These are phyloP conservation scores for Rhabdomys pumilio DNA, from an alignment of 2,797 vertebrate species.

Conservation along the genomic window DNA sequence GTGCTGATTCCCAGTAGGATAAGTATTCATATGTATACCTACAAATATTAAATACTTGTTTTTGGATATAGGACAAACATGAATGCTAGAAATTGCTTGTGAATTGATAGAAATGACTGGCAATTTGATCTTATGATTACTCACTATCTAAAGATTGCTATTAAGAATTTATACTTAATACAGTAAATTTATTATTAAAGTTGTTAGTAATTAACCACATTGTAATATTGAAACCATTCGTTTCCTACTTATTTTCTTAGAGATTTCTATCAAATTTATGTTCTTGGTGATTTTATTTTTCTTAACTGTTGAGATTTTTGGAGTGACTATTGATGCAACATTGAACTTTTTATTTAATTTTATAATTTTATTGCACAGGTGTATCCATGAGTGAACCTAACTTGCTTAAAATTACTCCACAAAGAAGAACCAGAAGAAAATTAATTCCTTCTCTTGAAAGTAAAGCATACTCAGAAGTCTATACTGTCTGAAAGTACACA, in stretches of 20 bases:
- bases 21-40: neutral
- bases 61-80: constrained; percentile 10
- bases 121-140: constrained; percentile 59
- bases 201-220: constrained; percentile 9
- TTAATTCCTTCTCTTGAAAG: constrained; percentile 89
- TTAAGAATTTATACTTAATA: constrained; percentile 45
- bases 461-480: constrained; percentile 52
- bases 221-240: neutral
- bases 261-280: constrained; percentile 49
- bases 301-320: neutral
- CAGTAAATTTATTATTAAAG: constrained; percentile 8
- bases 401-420: constrained; percentile 73
- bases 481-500: constrained; percentile 49
- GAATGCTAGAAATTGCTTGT: constrained; percentile 43
- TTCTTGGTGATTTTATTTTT: neutral
- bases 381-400: constrained; percentile 75
- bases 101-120: constrained; percentile 11
- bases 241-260: neutral
- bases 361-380: constrained; percentile 83
- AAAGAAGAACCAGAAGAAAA: constrained; percentile 93
- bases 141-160: neutral
- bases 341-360: constrained; percentile 27
- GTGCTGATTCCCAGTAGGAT: neutral
- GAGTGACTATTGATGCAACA: constrained; percentile 18
- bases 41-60: constrained; percentile 1